Evolutionary conservation across 2,888 invertebrate species (phyloP), one percentile per base, ranked within the genome.

Genomic region (Diarsia rubi): DNA sequence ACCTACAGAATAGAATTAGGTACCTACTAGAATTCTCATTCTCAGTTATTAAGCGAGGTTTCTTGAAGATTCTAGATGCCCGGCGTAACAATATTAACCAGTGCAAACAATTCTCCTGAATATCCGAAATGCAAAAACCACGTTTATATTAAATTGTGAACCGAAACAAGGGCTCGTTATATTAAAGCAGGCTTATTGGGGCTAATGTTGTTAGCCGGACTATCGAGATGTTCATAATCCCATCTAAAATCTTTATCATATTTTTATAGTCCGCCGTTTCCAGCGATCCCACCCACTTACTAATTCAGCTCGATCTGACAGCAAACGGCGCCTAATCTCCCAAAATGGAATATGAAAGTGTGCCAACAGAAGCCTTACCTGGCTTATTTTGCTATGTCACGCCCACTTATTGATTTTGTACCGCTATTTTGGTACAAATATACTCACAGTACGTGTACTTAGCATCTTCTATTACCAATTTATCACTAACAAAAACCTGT

Each of bases 321-420:
- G 64, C 75, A 21, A 72, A 63, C 71, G 66, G 63, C 63, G 47
- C 27, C 27, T 72, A 79, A 73, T 81, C 74, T 75, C 49, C 73
- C 52, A 64, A 72, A 85, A 75, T 63, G 57, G 76, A 70, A 74
- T 73, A 70, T 70, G 54, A 75, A 81, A 78, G 69, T 79, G 57
- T 71, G 80, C 72, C 70, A 86, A 73, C 75, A 69, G 88, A 86
- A 86, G 88, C 86, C 86, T 49, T 86, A 86, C 69, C 67, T 69
- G 66, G 78, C 69, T 88, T 86, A 83, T 83, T 69, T 75, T 59
- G 52, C 69, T 49, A 45, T 67, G 66, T 59, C 44, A 70, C 74
- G 44, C 69, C 64, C 60, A 75, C 66, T 79, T 87, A 87, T 85
- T 85, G 88, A 86, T 80, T 84, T 88, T 75, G 19, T 73, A 27